Conservation (phyloP, 2,888 invertebrate genomes). For the Fissipunctia ypsillon region DNA sequence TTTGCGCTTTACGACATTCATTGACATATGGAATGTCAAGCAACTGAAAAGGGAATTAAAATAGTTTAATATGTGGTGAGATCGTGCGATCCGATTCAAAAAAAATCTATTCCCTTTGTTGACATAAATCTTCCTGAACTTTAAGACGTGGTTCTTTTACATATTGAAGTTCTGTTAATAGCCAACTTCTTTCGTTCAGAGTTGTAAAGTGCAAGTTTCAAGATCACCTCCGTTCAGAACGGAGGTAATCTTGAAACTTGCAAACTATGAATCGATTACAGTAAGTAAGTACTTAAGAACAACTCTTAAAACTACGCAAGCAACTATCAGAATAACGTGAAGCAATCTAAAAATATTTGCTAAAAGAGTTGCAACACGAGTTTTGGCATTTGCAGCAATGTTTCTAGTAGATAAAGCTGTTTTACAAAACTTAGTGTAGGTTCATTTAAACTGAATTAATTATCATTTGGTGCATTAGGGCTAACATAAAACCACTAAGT, state of each 20-base stretch:
- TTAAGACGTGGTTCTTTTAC: background rate
- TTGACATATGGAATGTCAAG: background rate
- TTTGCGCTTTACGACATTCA: background rate
- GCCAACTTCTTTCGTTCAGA: background rate
- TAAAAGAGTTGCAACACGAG: background rate
- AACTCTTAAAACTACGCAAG: conserved; percentile 4
- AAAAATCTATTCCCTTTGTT: background rate
- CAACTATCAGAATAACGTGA: background rate
- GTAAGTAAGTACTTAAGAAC: background rate
- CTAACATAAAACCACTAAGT: background rate
- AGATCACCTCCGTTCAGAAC: background rate
- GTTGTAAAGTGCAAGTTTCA: background rate
- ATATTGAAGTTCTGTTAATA: background rate
- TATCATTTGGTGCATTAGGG: background rate
- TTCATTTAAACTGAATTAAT: background rate
- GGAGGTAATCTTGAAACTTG: background rate
- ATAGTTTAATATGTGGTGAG: background rate
- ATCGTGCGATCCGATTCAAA: background rate
- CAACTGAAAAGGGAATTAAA: background rate
- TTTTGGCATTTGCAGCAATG: background rate
- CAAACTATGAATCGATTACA: conserved; percentile 15
- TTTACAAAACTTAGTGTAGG: background rate
- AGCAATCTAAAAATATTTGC: background rate
- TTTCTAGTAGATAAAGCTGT: background rate
- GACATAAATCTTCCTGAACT: background rate